Percentiles rank a stretch among this genome's conserved stretches.
Conservation (phyloP, 2,113 vertebrate species). For the Coptodon rendalli region DNA sequence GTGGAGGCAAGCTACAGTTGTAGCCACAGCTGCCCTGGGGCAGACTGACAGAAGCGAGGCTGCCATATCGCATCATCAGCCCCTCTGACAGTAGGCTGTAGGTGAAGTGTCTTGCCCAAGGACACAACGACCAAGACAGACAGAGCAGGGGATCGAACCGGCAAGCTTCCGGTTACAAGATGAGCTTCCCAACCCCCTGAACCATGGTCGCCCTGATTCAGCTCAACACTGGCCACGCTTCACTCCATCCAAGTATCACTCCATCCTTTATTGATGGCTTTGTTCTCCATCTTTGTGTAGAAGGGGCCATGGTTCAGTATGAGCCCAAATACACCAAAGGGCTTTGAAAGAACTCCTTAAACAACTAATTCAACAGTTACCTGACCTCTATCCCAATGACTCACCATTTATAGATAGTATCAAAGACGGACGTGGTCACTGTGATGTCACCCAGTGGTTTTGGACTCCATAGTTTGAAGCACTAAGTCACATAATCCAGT, state of each 20-base stretch:
- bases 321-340: background rate
- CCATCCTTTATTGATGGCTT: background rate
- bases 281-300: background rate
- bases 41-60: background rate
- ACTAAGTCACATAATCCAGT: background rate
- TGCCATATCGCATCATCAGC: accelerated
- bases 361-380: background rate
- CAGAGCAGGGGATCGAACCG: background rate
- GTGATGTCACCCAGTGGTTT: background rate
- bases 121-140: background rate
- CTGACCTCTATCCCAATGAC: background rate
- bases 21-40: accelerated
- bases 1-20: background rate
- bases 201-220: background rate
- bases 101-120: background rate
- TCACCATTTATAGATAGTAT: background rate
- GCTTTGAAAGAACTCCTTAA: background rate
- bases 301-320: background rate
- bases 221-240: background rate
- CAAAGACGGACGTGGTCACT: accelerated
- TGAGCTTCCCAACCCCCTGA: background rate
- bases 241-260: background rate
- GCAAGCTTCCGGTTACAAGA: background rate
- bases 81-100: background rate
- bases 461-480: background rate